phyloP scores from a whole-genome alignment of 2,888 invertebrate species.

The Ophioninae sp. region DNA sequence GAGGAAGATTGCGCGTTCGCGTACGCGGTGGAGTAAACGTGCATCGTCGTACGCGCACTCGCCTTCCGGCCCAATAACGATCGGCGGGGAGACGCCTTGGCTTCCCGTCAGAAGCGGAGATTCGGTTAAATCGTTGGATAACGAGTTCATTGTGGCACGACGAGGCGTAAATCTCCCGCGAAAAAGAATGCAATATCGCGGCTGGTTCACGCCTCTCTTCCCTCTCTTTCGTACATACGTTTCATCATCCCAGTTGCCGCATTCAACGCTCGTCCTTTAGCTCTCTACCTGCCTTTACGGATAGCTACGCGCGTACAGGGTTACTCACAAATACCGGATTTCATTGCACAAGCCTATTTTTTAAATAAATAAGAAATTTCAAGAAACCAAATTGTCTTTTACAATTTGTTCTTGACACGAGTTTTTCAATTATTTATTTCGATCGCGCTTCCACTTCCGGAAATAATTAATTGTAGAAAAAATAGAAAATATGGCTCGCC shows the following conservation, averaged over 20 bases:
- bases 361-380: too few species aligned
- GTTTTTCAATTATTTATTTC: too few species aligned
- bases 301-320: neutral
- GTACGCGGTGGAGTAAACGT: neutral
- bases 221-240: slow-evolving; percentile 27
- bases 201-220: slow-evolving; percentile 39
- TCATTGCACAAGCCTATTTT: too few species aligned
- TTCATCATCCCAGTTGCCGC: slow-evolving; percentile 37
- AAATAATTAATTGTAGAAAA: too few species aligned
- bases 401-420: too few species aligned
- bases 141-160: slow-evolving; percentile 72
- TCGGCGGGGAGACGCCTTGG: slow-evolving; percentile 31
- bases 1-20: slow-evolving; percentile 8
- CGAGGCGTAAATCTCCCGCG: slow-evolving; percentile 69
- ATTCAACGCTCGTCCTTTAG: slow-evolving; percentile 7
- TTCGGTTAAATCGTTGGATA: slow-evolving; percentile 66
- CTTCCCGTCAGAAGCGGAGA: slow-evolving; percentile 44
- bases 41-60: slow-evolving; percentile 10
- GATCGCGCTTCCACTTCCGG: too few species aligned
- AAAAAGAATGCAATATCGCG: slow-evolving; percentile 69
- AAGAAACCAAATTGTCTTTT: too few species aligned
- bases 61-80: slow-evolving; percentile 46
- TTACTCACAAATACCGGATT: too few species aligned
- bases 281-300: neutral
- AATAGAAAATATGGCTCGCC: too few species aligned